These are phyloP conservation scores for Chrysochloris asiatica DNA, from an alignment of 2,113 vertebrate species.

Conservation along the genomic window DNA sequence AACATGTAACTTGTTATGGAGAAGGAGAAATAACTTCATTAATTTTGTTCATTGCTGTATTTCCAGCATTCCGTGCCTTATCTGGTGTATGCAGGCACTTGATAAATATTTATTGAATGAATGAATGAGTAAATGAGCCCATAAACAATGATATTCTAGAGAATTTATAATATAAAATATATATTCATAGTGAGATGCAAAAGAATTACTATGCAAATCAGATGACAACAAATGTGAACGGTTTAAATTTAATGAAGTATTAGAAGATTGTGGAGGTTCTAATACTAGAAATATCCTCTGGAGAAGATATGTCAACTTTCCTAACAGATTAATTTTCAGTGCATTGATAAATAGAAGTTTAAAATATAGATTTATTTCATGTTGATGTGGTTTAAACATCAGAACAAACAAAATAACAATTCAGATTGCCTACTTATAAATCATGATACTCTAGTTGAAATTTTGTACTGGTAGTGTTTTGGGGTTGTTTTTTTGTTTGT, in stretches of 20 bases:
- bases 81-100: background rate
- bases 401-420: background rate
- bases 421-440: background rate
- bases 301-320: background rate
- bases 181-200: constrained; percentile 33
- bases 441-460: background rate
- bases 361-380: constrained; percentile 50
- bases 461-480: background rate
- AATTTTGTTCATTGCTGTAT: constrained; percentile 11
- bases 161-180: constrained; percentile 2
- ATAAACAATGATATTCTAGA: background rate
- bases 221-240: background rate
- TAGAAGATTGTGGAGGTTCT: background rate
- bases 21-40: background rate
- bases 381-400: background rate
- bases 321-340: constrained; percentile 15
- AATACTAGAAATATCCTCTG: background rate
- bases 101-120: constrained; percentile 16
- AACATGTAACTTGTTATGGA: background rate
- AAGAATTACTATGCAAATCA: constrained; percentile 56
- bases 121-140: too few relatives aligned
- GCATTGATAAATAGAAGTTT: background rate
- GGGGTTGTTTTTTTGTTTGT: background rate
- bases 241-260: constrained; percentile 41
- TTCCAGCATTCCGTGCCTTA: background rate